Percentiles rank a stretch among this genome's conserved stretches.
Evolutionary conservation across 2,113 vertebrate species (phyloP).

Genomic region (Tetraodon nigroviridis): DNA sequence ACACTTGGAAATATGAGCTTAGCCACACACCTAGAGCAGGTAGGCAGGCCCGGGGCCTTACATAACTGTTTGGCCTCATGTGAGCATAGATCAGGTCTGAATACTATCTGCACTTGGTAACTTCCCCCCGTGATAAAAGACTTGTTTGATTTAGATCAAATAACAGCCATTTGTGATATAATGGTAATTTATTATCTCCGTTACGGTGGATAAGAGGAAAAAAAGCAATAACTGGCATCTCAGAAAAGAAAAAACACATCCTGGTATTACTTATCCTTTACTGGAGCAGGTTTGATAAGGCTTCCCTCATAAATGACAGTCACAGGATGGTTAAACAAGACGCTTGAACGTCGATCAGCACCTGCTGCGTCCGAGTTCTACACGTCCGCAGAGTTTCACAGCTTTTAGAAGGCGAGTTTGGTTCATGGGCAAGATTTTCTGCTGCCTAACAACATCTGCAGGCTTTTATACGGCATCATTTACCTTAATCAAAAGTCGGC

Average conservation of each 20-base stretch:
- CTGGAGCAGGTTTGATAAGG: slow-evolving; percentile 37
- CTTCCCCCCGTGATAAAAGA: slow-evolving; percentile 7
- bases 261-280: slow-evolving; percentile 29
- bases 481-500: no score
- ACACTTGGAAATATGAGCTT: not conserved
- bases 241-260: slow-evolving; percentile 45
- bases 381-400: not conserved
- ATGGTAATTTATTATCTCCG: not conserved
- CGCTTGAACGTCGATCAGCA: slow-evolving; percentile 22
- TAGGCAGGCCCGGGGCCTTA: slow-evolving; percentile 9
- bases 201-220: slow-evolving; percentile 3
- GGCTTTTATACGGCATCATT: not conserved
- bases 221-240: slow-evolving; percentile 5
- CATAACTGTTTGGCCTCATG: slow-evolving; percentile 10
- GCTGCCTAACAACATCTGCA: not conserved
- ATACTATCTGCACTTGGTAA: slow-evolving; percentile 7
- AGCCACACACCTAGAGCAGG: not conserved
- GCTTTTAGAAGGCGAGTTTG: not conserved
- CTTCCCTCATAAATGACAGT: slow-evolving; percentile 28
- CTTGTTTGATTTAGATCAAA: slow-evolving; percentile 11
- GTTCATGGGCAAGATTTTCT: no score
- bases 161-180: slow-evolving; percentile 6
- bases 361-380: slow-evolving; percentile 2
- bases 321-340: slow-evolving; percentile 29
- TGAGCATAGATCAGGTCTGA: slow-evolving; percentile 11